Evolutionary conservation across 2,888 invertebrate species (phyloP), one percentile per base, ranked within the genome.

Genomic region (Orchestes rusci): DNA sequence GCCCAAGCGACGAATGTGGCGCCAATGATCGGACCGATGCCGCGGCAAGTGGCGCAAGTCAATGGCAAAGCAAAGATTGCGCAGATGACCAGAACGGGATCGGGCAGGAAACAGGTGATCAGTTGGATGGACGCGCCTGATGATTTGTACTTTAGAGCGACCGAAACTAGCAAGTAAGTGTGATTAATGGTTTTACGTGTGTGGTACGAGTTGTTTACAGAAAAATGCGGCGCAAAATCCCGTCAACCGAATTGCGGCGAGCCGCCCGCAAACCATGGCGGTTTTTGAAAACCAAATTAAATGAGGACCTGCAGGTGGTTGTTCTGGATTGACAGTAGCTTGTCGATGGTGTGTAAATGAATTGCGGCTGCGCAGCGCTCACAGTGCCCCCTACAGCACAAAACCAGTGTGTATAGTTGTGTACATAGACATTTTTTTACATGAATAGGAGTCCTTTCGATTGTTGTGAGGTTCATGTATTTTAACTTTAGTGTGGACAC

Each of bases 71-170:
- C 86, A 56, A 84, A 86, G 68, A 80, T 83, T 60, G 79, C 86
- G 57, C 79, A 82, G 60, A 82, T 86, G 70, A 82, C 85, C 46
- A 78, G 87, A 50, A 81, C 84, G 16, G 80, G 81, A 23, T 77
- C 79, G 45, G 79, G 79, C 20, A 79, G 90, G 37, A 91, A 93
- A 64, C 92, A 91, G 72, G 90, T 93, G 60, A 91, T 94, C 67
- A 93, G 92, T 64, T 94, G 93, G 93, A 92, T 93, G 84, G 95
- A 96, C 70, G 94, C 94, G 45, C 94, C 94, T 16, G 95, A 96
- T 67, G 95, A 96, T 73, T 86, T 95, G 54, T 95, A 91, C 73
- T 95, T 93, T 73, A 80, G 88, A 67, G 92, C 92, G 59, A 91
- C 89, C 34, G 88, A 89, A 59, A 77, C 80, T 58, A 88, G 88